Evolutionary conservation across 2,888 invertebrate species (phyloP).

Genomic region (Aphidius colemani): DNA sequence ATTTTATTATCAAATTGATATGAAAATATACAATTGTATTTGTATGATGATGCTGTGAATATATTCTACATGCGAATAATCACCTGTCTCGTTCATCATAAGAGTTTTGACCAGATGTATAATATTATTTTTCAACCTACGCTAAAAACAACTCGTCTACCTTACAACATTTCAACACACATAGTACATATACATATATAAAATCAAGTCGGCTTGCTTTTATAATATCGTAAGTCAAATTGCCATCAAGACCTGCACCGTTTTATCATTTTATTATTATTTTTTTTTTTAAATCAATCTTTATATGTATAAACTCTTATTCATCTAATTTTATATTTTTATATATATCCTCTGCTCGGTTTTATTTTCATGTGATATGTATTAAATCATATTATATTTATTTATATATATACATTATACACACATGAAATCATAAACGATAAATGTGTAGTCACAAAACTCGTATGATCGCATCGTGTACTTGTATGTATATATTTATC

Average conservation of each 20-base stretch:
- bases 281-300: slow-evolving; percentile 8
- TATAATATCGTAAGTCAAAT: slow-evolving; percentile 58
- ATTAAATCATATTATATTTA: not conserved
- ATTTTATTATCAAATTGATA: not conserved
- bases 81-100: slow-evolving; percentile 60
- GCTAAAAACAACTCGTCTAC: slow-evolving; percentile 53
- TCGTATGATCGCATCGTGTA: slow-evolving; percentile 19
- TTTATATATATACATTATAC: not conserved
- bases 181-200: slow-evolving; percentile 33
- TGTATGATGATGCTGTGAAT: slow-evolving; percentile 38
- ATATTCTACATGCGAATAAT: slow-evolving; percentile 57
- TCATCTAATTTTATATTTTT: slow-evolving; percentile 2
- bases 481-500: not conserved
- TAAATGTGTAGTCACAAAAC: slow-evolving; percentile 10
- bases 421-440: not conserved
- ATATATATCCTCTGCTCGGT: not conserved
- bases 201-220: slow-evolving; percentile 52
- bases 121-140: slow-evolving; percentile 41
- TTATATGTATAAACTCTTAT: not conserved
- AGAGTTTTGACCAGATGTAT: slow-evolving; percentile 47
- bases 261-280: slow-evolving; percentile 45
- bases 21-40: slow-evolving; percentile 12
- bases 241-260: slow-evolving; percentile 44
- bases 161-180: slow-evolving; percentile 57
- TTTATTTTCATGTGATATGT: not conserved